Evolutionary conservation across 2,113 vertebrate genomes (phyloP).

Genomic region (Etheostoma spectabile): DNA sequence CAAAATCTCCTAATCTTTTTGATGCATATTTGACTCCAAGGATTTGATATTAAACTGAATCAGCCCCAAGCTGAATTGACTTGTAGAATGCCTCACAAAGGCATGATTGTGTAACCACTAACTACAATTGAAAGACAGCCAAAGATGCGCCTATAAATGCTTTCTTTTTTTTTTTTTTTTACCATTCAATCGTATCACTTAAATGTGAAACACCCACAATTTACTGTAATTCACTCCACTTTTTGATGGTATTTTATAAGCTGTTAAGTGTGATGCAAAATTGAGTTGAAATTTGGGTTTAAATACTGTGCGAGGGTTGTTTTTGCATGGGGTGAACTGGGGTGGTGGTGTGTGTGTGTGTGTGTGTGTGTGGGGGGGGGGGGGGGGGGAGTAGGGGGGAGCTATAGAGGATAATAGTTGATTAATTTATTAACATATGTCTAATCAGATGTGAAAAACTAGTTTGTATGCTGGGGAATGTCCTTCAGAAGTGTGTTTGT

Average conservation of each 20-base stretch:
- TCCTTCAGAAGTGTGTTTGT: slow-evolving; percentile 37
- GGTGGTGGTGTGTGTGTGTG: neutral
- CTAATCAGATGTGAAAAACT: slow-evolving; percentile 63
- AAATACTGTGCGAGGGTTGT: slow-evolving; percentile 1
- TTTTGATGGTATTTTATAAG: slow-evolving; percentile 42
- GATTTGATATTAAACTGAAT: neutral
- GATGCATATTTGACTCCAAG: neutral
- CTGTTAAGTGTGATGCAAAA: slow-evolving; percentile 12
- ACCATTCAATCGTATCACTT: neutral
- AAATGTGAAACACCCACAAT: slow-evolving; percentile 10
- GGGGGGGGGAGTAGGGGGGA: neutral
- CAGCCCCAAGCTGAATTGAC: slow-evolving; percentile 10
- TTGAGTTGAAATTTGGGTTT: slow-evolving; percentile 39
- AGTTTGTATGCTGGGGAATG: slow-evolving; percentile 31
- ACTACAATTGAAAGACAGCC: slow-evolving; percentile 8
- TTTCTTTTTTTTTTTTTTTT: neutral
- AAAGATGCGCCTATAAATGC: slow-evolving; percentile 10
- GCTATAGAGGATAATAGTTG: slow-evolving; percentile 20
- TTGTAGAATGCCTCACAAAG: neutral
- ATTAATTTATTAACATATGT: slow-evolving; percentile 77
- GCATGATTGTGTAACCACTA: neutral
- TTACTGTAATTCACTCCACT: slow-evolving; percentile 46
- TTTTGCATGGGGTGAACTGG: neutral
- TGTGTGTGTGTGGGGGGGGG: neutral
- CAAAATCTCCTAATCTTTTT: neutral